Base-by-base conservation (phyloP, 2,797 vertebrate species). In the Scleropages formosus region DNA sequence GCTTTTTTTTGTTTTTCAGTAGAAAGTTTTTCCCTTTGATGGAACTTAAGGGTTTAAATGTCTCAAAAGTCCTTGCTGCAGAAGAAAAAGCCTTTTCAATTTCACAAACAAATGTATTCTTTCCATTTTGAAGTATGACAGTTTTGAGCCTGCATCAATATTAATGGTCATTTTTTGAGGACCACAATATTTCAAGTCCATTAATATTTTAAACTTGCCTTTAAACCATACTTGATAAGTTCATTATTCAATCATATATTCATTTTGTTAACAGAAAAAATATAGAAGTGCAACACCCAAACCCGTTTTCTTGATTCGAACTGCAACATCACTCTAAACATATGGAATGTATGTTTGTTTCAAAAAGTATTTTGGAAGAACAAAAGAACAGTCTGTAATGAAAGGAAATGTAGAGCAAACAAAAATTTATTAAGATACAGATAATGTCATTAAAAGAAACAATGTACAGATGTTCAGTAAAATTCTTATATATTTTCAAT, bases 131-230 rank as follows among this genome's bases (percentile, higher is more conserved):
- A 53, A 65, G 62, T 65, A 53, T 26, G 49, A 53, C 73, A 20
- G 49, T 22, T 60, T 60, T 51, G 73, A 74, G 60, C 16, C 22
- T n/a, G 16, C 49, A 74, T 74, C 31, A 74, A 74, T 74, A 74
- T 74, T 74, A 53, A 74, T 56, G 49, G 39, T 22, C 3, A 20
- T 65, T 74, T 74, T 74, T 74, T 64, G 12, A 20, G 27, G 10
- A 73, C 31, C 66, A 74, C 46, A 49, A 24, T 65, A 74, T 74
- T 65, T 22, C 16, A 65, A 27, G 61, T 16, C 46, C 49, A 74
- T 74, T 74, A 74, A 74, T 64, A 49, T 63, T 74, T 74, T 46
- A 74, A 27, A 64, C 65, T 51, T 63, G 20, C 61, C 22, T 56
- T 74, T 65, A 51, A 74, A 74, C 61, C 66, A 53, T 65, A 24